Evolutionary conservation across 2,888 invertebrate species (phyloP).

Genomic region (Drosophila sordidapex): DNA sequence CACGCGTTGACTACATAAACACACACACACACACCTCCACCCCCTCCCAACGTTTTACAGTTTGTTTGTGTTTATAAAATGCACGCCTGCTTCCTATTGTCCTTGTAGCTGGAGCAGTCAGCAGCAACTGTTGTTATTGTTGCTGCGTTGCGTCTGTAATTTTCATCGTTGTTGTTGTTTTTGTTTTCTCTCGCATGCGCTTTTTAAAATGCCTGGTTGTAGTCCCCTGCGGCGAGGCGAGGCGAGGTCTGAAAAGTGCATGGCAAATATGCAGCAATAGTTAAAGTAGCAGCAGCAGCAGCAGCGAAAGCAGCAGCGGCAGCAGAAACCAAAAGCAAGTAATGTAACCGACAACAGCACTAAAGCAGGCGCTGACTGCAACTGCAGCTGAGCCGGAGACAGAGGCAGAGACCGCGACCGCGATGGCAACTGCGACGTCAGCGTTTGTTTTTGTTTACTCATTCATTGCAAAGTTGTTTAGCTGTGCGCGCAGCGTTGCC

Average conservation of each 20-base stretch:
- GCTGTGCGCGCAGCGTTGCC: constrained; percentile 66
- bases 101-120: constrained; percentile 52
- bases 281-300: constrained; percentile 29
- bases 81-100: constrained; percentile 63
- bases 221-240: constrained; percentile 38
- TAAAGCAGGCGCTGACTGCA: constrained; percentile 14
- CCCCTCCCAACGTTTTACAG: constrained; percentile 17
- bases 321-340: constrained; percentile 7
- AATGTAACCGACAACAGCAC: constrained; percentile 1
- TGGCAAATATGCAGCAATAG: constrained; percentile 60
- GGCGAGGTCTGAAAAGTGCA: constrained; percentile 62
- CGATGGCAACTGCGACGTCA: constrained; percentile 48
- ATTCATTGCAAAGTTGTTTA: constrained; percentile 79
- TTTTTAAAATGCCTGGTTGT: constrained; percentile 55
- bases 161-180: constrained; percentile 51
- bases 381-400: constrained; percentile 2
- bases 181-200: constrained; percentile 72
- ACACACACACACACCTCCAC: constrained; percentile 10
- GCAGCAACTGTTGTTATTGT: constrained; percentile 39
- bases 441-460: constrained; percentile 78
- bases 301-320: constrained; percentile 7
- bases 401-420: constrained; percentile 4
- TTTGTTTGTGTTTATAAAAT: constrained; percentile 68
- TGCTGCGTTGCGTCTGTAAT: constrained; percentile 59
- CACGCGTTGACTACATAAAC: constrained; percentile 53